phyloP scores from a whole-genome alignment of 2,888 invertebrate genomes.

The Ectemnius cavifrons region DNA sequence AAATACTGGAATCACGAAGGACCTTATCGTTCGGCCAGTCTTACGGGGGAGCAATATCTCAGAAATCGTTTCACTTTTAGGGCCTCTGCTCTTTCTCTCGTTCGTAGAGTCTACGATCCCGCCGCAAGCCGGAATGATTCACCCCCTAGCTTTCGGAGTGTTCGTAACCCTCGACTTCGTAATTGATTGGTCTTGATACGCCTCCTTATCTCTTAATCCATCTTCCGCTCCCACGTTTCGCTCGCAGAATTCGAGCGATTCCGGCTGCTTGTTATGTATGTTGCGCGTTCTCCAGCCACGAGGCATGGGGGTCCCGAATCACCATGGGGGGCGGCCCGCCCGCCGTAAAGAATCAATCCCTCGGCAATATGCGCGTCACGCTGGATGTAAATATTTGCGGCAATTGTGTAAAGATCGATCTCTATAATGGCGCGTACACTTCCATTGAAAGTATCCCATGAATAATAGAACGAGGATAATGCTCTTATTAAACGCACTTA shows the following conservation, averaged over 20 bases:
- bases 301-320: constrained; percentile 21
- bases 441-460: constrained; percentile 58
- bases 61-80: constrained; percentile 59
- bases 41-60: constrained; percentile 53
- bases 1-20: constrained; percentile 52
- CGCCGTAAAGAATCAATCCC: constrained; percentile 72
- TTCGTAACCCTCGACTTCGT: constrained; percentile 69
- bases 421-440: constrained; percentile 42
- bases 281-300: constrained; percentile 40
- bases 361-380: constrained; percentile 58
- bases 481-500: constrained; percentile 48
- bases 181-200: constrained; percentile 77
- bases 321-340: constrained; percentile 27
- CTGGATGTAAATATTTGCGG: constrained; percentile 72
- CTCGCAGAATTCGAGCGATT: constrained; percentile 51
- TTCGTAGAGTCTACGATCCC: background rate
- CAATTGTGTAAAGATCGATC: constrained; percentile 68
- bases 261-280: constrained; percentile 50
- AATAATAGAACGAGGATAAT: constrained; percentile 65
- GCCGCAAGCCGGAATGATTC: constrained; percentile 55
- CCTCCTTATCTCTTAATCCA: constrained; percentile 76
- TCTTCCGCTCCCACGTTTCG: constrained; percentile 65
- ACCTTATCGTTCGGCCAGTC: constrained; percentile 43
- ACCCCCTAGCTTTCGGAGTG: constrained; percentile 41
- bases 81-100: constrained; percentile 16